These are phyloP conservation scores for Leptoteleia sp. DNA, from an alignment of 1,140 invertebrate genomes.

Conservation along the genomic window DNA sequence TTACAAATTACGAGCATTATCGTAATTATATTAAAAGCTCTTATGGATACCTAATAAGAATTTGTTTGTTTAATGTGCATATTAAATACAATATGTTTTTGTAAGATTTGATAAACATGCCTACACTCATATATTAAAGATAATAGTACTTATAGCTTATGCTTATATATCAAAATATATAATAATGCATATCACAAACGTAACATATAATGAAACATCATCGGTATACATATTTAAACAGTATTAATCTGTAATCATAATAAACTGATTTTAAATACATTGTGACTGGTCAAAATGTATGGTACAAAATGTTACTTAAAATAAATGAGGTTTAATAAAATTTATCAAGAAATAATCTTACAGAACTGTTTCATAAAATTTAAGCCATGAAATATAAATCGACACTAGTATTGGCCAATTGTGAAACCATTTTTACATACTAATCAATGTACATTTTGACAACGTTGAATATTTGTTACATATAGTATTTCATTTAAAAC, in stretches of 20 bases:
- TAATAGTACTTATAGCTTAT: slow-evolving; percentile 36
- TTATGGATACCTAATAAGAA: slow-evolving; percentile 45
- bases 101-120: slow-evolving; percentile 33
- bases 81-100: slow-evolving; percentile 44
- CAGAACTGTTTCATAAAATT: slow-evolving; percentile 17
- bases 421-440: slow-evolving; percentile 8
- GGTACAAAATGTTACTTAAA: slow-evolving; percentile 15
- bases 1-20: slow-evolving; percentile 51
- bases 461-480: slow-evolving; percentile 17
- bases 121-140: slow-evolving; percentile 38
- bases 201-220: slow-evolving; percentile 46
- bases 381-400: slow-evolving; percentile 7
- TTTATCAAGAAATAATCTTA: slow-evolving; percentile 8
- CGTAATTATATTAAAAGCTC: slow-evolving; percentile 49
- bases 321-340: slow-evolving; percentile 18
- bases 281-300: slow-evolving; percentile 37
- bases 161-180: slow-evolving; percentile 50
- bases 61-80: slow-evolving; percentile 37
- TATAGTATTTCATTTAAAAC: slow-evolving; percentile 33
- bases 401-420: slow-evolving; percentile 13
- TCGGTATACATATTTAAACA: slow-evolving; percentile 37
- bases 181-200: slow-evolving; percentile 58
- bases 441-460: slow-evolving; percentile 15
- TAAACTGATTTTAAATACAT: slow-evolving; percentile 30
- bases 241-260: slow-evolving; percentile 30